Percentiles rank a stretch among this genome's conserved stretches.
These are phyloP conservation scores for Cacoxenus indagator DNA, from an alignment of 2,888 invertebrate genomes.

Conservation along the genomic window DNA sequence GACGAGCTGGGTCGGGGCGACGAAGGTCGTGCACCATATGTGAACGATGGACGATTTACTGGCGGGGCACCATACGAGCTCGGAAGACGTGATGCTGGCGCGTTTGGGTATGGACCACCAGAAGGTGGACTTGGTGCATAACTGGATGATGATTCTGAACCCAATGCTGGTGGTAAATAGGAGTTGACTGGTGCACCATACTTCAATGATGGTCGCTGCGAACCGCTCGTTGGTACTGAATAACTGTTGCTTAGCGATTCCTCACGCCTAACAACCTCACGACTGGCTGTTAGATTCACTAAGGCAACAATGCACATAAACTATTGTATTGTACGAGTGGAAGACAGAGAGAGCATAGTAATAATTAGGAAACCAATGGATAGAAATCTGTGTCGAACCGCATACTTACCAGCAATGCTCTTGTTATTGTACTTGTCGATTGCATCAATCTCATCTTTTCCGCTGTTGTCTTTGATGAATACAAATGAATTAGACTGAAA, in stretches of 20 bases:
- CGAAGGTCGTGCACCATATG: slow-evolving; percentile 67
- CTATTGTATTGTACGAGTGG: slow-evolving; percentile 35
- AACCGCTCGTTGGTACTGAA: slow-evolving; percentile 68
- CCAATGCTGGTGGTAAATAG: slow-evolving; percentile 73
- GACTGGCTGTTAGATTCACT: slow-evolving; percentile 33
- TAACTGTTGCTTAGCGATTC: slow-evolving; percentile 68
- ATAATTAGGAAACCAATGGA: slow-evolving; percentile 50
- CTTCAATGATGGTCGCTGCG: slow-evolving; percentile 67
- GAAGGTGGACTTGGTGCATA: slow-evolving; percentile 68
- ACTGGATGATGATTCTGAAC: slow-evolving; percentile 62
- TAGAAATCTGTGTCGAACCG: slow-evolving; percentile 7
- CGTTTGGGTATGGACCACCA: slow-evolving; percentile 51
- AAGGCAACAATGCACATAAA: slow-evolving; percentile 52
- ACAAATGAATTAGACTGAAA: slow-evolving; percentile 33
- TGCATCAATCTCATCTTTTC: slow-evolving; percentile 53
- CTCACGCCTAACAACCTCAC: slow-evolving; percentile 66
- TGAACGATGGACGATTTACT: slow-evolving; percentile 61
- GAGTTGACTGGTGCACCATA: slow-evolving; percentile 73
- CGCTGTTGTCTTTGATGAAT: slow-evolving; percentile 38
- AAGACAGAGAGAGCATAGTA: not conserved
- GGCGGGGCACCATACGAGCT: slow-evolving; percentile 60
- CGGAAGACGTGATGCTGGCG: slow-evolving; percentile 61
- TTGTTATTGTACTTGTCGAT: slow-evolving; percentile 33
- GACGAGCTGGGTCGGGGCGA: slow-evolving; percentile 59
- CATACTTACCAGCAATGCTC: slow-evolving; percentile 57